These are phyloP conservation scores for Bellardia pandia DNA, from an alignment of 2,888 invertebrate genomes.

Conservation along the genomic window DNA sequence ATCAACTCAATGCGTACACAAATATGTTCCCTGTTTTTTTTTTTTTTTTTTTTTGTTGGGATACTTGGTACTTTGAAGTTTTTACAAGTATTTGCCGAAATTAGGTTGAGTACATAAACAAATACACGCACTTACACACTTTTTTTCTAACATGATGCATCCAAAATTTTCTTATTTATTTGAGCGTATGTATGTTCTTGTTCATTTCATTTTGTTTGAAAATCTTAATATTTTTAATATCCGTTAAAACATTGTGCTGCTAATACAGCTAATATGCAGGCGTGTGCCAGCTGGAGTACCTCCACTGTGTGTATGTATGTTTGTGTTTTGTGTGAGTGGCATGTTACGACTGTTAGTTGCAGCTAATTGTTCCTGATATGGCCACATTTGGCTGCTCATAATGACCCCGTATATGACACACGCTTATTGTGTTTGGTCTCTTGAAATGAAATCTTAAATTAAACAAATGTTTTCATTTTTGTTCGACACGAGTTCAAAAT, in stretches of 20 bases:
- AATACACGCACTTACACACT: not conserved
- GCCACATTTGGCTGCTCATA: conserved; percentile 59
- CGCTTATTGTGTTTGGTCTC: conserved; percentile 30
- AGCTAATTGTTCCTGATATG: conserved; percentile 67
- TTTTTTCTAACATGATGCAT: not conserved
- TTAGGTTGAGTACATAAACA: conserved; percentile 34
- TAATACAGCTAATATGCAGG: conserved; percentile 60
- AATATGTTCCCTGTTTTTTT: conserved; percentile 13
- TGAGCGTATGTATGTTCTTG: conserved; percentile 10
- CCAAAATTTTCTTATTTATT: conserved; percentile 4
- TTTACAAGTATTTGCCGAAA: conserved; percentile 51
- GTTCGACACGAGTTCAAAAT: not conserved
- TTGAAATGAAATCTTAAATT: conserved; percentile 34
- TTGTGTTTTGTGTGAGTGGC: conserved; percentile 55
- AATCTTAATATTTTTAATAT: conserved; percentile 56
- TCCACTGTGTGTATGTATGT: conserved; percentile 11
- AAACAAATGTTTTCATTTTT: conserved; percentile 38
- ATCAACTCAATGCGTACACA: conserved; percentile 55
- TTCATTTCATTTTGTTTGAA: not conserved
- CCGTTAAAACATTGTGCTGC: conserved; percentile 41
- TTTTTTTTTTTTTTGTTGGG: too few species aligned
- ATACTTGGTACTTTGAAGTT: conserved; percentile 48
- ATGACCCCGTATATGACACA: conserved; percentile 67
- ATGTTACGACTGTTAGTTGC: conserved; percentile 49
- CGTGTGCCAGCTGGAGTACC: conserved; percentile 59